Base-by-base conservation (phyloP, 2,888 invertebrate species). In the Ctena decussata region DNA sequence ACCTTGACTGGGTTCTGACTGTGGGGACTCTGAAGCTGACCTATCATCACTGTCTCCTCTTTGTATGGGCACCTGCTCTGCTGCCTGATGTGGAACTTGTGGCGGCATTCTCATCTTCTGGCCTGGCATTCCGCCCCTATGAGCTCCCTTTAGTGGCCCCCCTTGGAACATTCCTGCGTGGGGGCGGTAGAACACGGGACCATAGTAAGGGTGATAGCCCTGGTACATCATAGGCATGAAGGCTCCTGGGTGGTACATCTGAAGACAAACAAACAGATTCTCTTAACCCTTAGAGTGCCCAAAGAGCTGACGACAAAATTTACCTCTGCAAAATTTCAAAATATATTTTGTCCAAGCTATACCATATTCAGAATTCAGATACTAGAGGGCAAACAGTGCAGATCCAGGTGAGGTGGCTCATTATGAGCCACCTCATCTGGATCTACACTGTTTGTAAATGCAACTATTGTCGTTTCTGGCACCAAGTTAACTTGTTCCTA, bases 241-340 rank as follows among this genome's bases (percentile, higher is more conserved):
- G 5, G 89, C 90, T 18, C 72, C 88, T 11, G 86, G 89, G 53
- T 90, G 90, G 80, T 89, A 86, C 91, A 93, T 90, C 92, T 93
- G 91, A 72, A 93, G 89, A 65, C 49, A 84, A 46, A 81, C 12
- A 65, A 72, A 57, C 2, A 57, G 18, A n/a, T n/a, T n/a, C n/a
- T n/a, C n/a, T n/a, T n/a, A n/a, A n/a, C n/a, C n/a, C n/a, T n/a
- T n/a, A n/a, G n/a, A n/a, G n/a, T n/a, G n/a, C n/a, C n/a, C n/a
- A n/a, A n/a, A n/a, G n/a, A n/a, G n/a, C n/a, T n/a, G n/a, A n/a
- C n/a, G n/a, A n/a, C n/a, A n/a, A n/a, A n/a, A n/a, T n/a, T n/a
- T n/a, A n/a, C n/a, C n/a, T n/a, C n/a, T n/a, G n/a, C n/a, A n/a
- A n/a, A n/a, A n/a, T n/a, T n/a, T n/a, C n/a, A n/a, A n/a, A n/a